These are phyloP conservation scores for Bombus impatiens DNA, from an alignment of 1,140 invertebrate species.

Conservation along the genomic window DNA sequence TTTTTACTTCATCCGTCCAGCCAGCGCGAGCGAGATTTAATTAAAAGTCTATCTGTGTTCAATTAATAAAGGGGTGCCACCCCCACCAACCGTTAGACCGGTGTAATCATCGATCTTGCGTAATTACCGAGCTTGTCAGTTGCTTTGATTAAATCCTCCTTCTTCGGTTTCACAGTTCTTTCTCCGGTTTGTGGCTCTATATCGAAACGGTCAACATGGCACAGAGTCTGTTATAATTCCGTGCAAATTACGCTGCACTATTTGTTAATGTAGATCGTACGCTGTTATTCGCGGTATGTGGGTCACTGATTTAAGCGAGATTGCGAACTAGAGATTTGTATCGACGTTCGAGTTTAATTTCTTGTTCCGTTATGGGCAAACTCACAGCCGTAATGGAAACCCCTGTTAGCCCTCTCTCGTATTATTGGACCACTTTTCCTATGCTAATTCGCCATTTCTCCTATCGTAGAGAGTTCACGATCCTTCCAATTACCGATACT, in stretches of 20 bases:
- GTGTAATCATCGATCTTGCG: slow-evolving; percentile 42
- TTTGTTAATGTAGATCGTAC: background rate
- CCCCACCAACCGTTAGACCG: background rate
- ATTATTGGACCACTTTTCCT: slow-evolving; percentile 3
- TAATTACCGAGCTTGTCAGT: slow-evolving; percentile 49
- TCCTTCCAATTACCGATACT: slow-evolving; percentile 23
- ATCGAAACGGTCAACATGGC: too few relatives aligned
- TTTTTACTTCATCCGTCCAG: too few relatives aligned
- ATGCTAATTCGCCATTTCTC: background rate
- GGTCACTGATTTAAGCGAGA: background rate
- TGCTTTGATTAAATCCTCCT: slow-evolving; percentile 53
- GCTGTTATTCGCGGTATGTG: background rate
- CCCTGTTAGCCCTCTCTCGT: background rate
- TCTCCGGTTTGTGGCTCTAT: background rate
- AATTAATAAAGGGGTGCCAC: background rate
- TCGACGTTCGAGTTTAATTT: background rate
- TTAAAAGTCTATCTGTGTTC: slow-evolving; percentile 26
- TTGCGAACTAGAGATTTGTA: background rate
- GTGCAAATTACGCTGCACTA: background rate
- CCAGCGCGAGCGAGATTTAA: background rate
- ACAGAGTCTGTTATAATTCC: background rate
- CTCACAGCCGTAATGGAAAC: background rate
- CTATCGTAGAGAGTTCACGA: background rate
- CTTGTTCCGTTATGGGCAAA: background rate
- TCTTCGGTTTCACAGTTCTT: too few relatives aligned